Evolutionary conservation across 2,113 vertebrate species (phyloP).

Genomic region (Odobenus rosmarus): DNA sequence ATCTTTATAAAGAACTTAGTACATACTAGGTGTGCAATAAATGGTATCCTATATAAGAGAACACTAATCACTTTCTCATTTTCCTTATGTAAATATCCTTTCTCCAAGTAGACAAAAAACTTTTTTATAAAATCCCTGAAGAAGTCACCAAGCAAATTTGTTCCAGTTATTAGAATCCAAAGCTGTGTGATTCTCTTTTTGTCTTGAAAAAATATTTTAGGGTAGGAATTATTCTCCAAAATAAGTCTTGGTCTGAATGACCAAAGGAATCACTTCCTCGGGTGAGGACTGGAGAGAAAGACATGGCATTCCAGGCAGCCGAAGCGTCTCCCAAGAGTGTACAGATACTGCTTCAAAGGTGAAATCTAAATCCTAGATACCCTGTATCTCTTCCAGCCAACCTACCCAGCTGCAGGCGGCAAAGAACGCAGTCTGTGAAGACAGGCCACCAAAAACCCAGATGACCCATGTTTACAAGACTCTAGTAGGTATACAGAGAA

Average conservation of each 20-base stretch:
- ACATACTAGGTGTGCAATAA: not conserved
- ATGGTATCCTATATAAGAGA: not conserved
- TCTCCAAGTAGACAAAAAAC: not conserved
- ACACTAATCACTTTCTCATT: not conserved
- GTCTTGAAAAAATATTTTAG: not conserved
- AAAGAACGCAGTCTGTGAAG: not conserved
- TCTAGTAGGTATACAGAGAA: not conserved
- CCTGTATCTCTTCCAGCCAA: not conserved
- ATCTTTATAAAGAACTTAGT: not conserved
- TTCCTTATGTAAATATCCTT: constrained; percentile 3
- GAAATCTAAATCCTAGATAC: not conserved
- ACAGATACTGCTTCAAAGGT: constrained; percentile 11
- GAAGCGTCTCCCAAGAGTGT: not conserved
- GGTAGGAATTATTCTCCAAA: not conserved
- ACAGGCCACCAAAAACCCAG: not conserved
- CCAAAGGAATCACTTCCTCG: not conserved
- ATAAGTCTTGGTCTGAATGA: not conserved
- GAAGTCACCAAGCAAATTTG: not conserved
- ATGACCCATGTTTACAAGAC: not conserved
- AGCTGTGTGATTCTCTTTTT: not conserved
- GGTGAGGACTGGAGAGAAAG: not conserved
- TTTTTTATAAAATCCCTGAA: not conserved
- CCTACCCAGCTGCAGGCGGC: not conserved
- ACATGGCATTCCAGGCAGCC: not conserved
- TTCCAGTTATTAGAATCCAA: constrained; percentile 17